Evolutionary conservation across 92 coral and sea anemone species (phyloP), one percentile per base, ranked within the genome.

Genomic region (Galaxea fascicularis): DNA sequence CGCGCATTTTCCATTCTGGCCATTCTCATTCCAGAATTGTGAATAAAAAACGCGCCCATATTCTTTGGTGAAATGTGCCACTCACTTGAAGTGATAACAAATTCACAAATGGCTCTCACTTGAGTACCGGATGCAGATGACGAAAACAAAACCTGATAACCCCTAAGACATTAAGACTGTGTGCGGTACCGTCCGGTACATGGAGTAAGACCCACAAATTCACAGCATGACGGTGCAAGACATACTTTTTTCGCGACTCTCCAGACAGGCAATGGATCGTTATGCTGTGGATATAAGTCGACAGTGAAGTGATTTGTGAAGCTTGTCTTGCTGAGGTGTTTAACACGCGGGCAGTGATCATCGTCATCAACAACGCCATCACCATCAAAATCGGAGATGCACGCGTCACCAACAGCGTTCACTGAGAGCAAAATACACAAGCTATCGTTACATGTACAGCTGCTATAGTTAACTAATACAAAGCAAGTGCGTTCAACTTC

Each of bases 381-480:
- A 10, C 96, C 98, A 76, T 96, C 98, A 68, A 88, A 96, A 83
- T 96, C 98, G 15, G 84, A 74, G 54, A 87, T 86, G 75, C 98
- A 96, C 25, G 77, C 78, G 71, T 96, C 98, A 56, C 98, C 98
- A 44, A 94, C 95, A 24, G 95, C 92, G 28, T 77, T 78, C 45
- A 87, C 98, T 96, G 85, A 58, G 64, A 45, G 73, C 31, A 63
- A 63, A 18, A 53, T 65, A 28, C 58, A 75, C 59, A 89, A 56
- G 47, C 51, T 14, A 5, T 62, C 25, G 4, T 11, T 15, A 63
- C 35, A 24, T 1, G 31, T 9, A 0, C 25, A 26, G 1, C 30
- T 0, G 10, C 35, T 26, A 10, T 25, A 35, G 16, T 24, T 20
- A 25, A 63, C 35, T 63, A 49, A 10, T 35, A 35, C 3, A 6